A percentile compares a stretch with the other conserved stretches of the same genome.
These are phyloP conservation scores for Drosophila nasuta DNA, from an alignment of 1,140 invertebrate genomes.

Conservation along the genomic window DNA sequence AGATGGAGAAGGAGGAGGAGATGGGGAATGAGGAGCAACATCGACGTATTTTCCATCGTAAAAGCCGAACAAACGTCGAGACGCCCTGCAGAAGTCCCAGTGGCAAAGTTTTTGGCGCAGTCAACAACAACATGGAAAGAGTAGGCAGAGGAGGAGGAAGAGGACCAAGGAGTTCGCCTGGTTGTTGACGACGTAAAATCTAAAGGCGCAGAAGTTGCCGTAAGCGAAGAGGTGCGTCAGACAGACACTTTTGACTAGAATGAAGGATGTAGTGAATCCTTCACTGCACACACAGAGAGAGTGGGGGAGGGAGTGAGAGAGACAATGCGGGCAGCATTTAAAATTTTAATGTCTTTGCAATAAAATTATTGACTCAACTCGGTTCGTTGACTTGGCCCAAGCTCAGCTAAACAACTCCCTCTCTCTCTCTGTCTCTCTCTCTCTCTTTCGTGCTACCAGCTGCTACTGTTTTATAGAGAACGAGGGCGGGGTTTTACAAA, in stretches of 20 bases:
- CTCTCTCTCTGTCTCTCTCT: not conserved
- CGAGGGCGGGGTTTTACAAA: not conserved
- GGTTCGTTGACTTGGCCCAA: conserved; percentile 50
- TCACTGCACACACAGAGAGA: not conserved
- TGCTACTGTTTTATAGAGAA: not conserved
- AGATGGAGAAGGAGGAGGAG: not conserved
- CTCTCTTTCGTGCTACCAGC: not conserved
- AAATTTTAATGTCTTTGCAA: conserved; percentile 60
- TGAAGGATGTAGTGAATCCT: conserved; percentile 19
- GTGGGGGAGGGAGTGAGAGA: not conserved
- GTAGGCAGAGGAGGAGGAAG: not conserved
- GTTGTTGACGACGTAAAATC: conserved; percentile 54
- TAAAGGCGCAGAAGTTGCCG: conserved; percentile 49
- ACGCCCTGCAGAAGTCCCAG: conserved; percentile 46
- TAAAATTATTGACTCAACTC: conserved; percentile 59
- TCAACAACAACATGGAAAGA: conserved; percentile 35
- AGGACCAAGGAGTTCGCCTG: conserved; percentile 6
- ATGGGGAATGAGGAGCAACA: conserved; percentile 6
- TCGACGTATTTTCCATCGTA: conserved; percentile 27
- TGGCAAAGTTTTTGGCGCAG: conserved; percentile 56
- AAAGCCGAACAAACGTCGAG: conserved; percentile 28
- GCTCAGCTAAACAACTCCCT: not conserved
- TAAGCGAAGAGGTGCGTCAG: conserved; percentile 49
- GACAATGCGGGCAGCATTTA: conserved; percentile 38
- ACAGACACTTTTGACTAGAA: conserved; percentile 44